Evolutionary conservation across 1,140 invertebrate genomes (phyloP), one percentile per base, ranked within the genome.

Genomic region (Tigriopus japonicus): DNA sequence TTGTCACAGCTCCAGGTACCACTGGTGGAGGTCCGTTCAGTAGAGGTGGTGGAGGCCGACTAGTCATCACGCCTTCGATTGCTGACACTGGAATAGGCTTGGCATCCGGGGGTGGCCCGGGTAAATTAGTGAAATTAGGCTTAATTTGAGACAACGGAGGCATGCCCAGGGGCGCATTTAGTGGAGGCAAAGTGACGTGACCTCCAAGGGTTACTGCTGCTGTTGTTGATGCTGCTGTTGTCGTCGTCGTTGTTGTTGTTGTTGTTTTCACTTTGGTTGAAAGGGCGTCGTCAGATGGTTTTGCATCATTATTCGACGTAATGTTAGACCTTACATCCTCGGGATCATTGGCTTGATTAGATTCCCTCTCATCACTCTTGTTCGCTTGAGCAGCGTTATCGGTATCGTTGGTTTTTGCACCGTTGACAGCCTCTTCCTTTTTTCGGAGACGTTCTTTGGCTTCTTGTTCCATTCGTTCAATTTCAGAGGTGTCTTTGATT

Each of bases 401-500:
- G 28, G 9, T 9, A 35, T 35, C 28, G 28, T 35, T 35, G 28
- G 28, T 35, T 9, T 35, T 35, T 35, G 3, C 28, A 35, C 28
- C 28, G 21, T 49, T 49, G 45, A 15, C 21, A 21, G 45, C 45
- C 45, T 49, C 45, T 35, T 35, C 28, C 28, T 35, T 35, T 21
- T 52, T 60, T 15, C 15, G 35, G 15, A 58, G 55, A 2, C 45
- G n/a, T 19, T 60, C 42, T 35, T 61, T 61, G 12, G 23, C 24
- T 24, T 61, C 59, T n/a, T 61, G 13, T 19, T 61, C 59, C 13
- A 21, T n/a, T 15, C 35, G 15, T 17, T 61, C 59, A 53, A 61
- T 51, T 14, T 61, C 59, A 9, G 49, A n/a, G 23, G 43, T 61
- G 42, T 61, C 59, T 15, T 52, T 49, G 23, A 61, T 61, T 17